These are phyloP conservation scores for Myathropa florea DNA, from an alignment of 2,888 invertebrate genomes.

Conservation along the genomic window DNA sequence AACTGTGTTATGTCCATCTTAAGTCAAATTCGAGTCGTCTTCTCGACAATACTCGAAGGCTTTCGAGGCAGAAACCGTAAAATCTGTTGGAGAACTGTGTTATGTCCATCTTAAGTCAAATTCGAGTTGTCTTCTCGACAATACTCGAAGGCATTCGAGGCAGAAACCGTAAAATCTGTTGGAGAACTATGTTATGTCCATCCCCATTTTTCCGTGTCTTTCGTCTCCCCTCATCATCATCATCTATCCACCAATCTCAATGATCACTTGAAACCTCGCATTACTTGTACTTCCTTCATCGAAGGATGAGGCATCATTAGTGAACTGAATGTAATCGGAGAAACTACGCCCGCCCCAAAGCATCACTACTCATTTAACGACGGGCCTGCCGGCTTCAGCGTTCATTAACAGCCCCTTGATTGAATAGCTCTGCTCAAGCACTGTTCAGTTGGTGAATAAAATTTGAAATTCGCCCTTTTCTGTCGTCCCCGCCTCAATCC, in stretches of 20 bases:
- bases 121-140: no score
- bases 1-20: no score
- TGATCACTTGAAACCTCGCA: not conserved
- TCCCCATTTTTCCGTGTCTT: not conserved
- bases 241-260: not conserved
- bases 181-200: not conserved
- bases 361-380: not conserved
- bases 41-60: no score
- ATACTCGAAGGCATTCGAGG: not conserved
- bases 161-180: not conserved
- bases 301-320: slow-evolving; percentile 28
- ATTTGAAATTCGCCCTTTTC: slow-evolving; percentile 1
- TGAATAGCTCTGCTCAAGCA: not conserved
- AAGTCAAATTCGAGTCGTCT: no score
- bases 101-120: no score
- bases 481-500: not conserved
- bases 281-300: not conserved
- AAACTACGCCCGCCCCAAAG: not conserved
- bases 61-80: no score
- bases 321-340: not conserved
- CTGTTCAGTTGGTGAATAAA: not conserved
- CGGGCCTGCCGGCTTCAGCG: slow-evolving; percentile 1
- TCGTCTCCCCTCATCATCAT: not conserved
- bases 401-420: slow-evolving; percentile 30
- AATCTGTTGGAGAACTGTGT: no score